Conservation (phyloP, 2,888 invertebrate genomes). For the Kuschelorhynchus macadamiae region DNA sequence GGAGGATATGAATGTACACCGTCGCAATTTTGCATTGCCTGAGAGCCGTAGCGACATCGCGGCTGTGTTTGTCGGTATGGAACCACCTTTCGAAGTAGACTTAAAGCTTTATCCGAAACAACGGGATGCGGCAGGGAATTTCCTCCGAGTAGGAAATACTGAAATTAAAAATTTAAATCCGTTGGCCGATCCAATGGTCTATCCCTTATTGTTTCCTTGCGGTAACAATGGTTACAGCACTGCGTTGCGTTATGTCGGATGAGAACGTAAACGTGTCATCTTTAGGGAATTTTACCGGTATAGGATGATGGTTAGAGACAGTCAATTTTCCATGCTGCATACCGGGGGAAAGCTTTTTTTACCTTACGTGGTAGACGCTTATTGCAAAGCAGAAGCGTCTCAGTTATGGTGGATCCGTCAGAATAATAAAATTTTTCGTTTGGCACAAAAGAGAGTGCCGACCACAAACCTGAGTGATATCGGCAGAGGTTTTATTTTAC, state of each 20-base stretch:
- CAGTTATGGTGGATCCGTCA: not conserved
- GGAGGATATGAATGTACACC: no score
- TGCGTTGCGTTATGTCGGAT: no score
- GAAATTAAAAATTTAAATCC: not conserved
- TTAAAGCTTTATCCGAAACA: not conserved
- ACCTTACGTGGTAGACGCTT: constrained; percentile 40
- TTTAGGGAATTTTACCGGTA: constrained; percentile 35
- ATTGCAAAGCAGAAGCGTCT: not conserved
- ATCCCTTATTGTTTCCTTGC: not conserved
- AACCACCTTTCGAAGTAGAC: no score
- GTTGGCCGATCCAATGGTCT: not conserved
- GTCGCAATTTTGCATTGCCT: no score
- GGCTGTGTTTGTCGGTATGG: not conserved
- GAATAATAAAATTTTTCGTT: no score
- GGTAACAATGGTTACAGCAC: not conserved
- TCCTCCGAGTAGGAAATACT: no score
- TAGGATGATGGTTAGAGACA: constrained; percentile 13
- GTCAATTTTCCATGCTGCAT: constrained; percentile 27
- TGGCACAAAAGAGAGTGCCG: no score
- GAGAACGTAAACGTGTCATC: not conserved
- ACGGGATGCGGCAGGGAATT: no score
- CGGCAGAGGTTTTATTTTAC: constrained; percentile 26
- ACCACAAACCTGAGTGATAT: not conserved
- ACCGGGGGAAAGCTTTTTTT: constrained; percentile 36
- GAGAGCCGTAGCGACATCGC: not conserved